Evolutionary conservation across 1,140 invertebrate species (phyloP), one percentile per base, ranked within the genome.

Genomic region (Eubasilissa regina): DNA sequence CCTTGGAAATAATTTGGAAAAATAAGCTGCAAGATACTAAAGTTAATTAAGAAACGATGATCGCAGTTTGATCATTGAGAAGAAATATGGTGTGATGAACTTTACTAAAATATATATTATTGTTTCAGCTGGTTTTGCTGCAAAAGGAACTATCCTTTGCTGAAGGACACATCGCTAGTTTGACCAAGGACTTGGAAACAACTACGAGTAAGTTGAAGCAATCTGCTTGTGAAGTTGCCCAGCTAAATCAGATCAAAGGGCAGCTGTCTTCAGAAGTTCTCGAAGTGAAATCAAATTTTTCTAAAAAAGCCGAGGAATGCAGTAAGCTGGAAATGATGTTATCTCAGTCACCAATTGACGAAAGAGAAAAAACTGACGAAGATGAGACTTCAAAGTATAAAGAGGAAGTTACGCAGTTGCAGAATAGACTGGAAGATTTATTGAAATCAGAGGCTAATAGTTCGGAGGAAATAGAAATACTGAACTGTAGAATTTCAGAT

Each of bases 321-420:
- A 75, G 74, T 70, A 64, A 56, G 45, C 56, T 83, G 7, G 81
- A 79, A 35, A 51, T 66, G 44, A 55, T 75, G 19, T 45, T 81
- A 13, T 68, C 81, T 25, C 76, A 74, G 47, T 74, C 70, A 8
- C 70, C 25, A 8, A 25, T 56, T 15, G 70, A 78, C 13, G 81
- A 79, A 51, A 78, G 62, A 64, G 77, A 83, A 55, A 81, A 83
- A 73, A 72, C 21, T 9, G 79, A 79, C 19, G 79, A 83, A 48
- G 60, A 68, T 13, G 73, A 72, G 3, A 68, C 44, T 13, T 68
- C 58, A n/a, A 83, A 79, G 64, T 83, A 81, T 45, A 83, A 83
- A 56, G 77, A 79, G 53, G 75, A 81, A 45, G 77, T 70, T 0
- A 44, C 45, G 35, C 70, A 81, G 60, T 68, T 81, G 51, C 74